Evolutionary conservation across 2,888 invertebrate genomes (phyloP), one percentile per base, ranked within the genome.

Genomic region (Andrena bucephala): DNA sequence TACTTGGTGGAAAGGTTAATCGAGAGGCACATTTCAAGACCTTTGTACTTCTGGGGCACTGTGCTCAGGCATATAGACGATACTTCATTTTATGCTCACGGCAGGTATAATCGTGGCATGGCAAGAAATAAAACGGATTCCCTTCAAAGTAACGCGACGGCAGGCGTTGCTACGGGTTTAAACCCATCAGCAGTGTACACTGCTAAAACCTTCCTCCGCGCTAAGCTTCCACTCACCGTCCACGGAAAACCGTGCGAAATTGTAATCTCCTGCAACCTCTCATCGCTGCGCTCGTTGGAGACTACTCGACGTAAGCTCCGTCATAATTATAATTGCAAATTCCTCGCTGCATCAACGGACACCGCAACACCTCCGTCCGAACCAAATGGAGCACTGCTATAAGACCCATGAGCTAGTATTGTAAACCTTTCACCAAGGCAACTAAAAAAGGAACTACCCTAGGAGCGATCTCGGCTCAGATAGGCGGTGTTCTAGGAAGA

Each of bases 161-260:
- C 1, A 33, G 31, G 31, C 33, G n/a, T 60, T 31, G 7, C 16
- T 5, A n/a, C 31, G 27, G 59, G 6, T 29, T 29, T 59, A 59
- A 59, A 27, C 27, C 63, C 63, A 8, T 63, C 63, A 63, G 36
- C 33, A 24, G n/a, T 8, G 33, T 36, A 4, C 36, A 2, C 13
- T 10, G 20, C 16, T n/a, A 7, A 60, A 20, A 63, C 20, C 36
- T 20, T 36, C 62, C 4, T 36, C 13, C 20, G 1, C 36, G 33
- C 3, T 33, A 10, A 33, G 20, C 20, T 10, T 57, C 57, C 24
- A 24, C 4, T 20, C 24, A 10, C 24, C 27, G 24, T 27, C 57
- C 24, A 57, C n/a, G 63, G 20, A 24, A 36, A 63, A 8, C 63
- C 63, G 63, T 63, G 63, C 36, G 36, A 10, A 63, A 63, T 63